Base-by-base conservation (phyloP, 2,797 vertebrate genomes). In the Eulemur rubriventer region DNA sequence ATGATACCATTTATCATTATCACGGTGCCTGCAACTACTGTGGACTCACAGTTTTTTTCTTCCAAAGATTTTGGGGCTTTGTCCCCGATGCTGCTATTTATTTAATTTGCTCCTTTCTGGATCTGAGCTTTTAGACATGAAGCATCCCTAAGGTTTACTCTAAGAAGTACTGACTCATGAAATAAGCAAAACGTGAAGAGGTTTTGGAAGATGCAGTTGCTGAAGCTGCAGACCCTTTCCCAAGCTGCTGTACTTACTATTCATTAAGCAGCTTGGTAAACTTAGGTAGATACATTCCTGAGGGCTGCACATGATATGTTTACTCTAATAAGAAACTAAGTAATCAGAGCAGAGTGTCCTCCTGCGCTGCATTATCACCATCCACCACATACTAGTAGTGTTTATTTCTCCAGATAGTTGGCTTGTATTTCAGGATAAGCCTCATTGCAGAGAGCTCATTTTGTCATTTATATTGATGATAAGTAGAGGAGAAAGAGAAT, bases 331-430 rank as follows among this genome's bases (percentile, higher is more conserved):
- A 50, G 81, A 96, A 84, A 93, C 5, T 46, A 92, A 90, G 76
- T 33, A 61, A 84, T 87, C 20, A 35, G 46, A 70, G 72, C 10
- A 30, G 70, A 4, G 10, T 41, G 55, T 50, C 81, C 20, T 46
- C 69, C 52, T 24, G 52, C 22, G 26, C 33, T 11, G 69, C 73
- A 30, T 84, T 61, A 61, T 75, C 85, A 30, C 76, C 26, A 4
- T 5, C 72, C n/a, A 28, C 55, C 24, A 9, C 59, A 48, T 52
- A 86, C 75, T 38, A 12, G 38, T 0, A 1, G 63, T 82, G 84
- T 65, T 95, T 94, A 50, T 93, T 97, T 96, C 85, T 93, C 85
- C 26, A 76, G 72, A 86, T 63, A 22, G 50, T 17, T 67, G 92
- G 67, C 61, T 85, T 88, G 55, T 59, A 12, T 95, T 92, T 90